Evolutionary conservation across 2,888 invertebrate species (phyloP), one percentile per base, ranked within the genome.

Genomic region (Folsomia candida): DNA sequence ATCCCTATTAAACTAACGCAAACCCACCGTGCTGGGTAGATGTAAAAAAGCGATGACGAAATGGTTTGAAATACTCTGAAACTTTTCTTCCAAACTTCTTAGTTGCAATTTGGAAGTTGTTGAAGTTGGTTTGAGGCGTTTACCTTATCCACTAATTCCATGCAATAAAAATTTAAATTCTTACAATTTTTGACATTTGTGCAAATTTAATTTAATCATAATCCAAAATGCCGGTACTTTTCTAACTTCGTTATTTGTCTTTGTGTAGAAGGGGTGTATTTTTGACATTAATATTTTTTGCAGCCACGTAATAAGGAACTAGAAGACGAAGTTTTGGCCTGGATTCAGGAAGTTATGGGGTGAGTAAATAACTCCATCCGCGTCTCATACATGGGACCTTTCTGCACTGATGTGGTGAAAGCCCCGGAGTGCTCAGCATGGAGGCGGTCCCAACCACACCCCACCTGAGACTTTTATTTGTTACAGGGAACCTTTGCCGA

Each of bases 281-380:
- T 24, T 25, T 24, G 9, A 24, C 6, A n/a, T 59, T 20, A n/a
- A 27, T 28, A 27, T 28, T 64, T 60, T 63, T 78, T 74, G 28
- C 82, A 91, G 91, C 86, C 89, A 80, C 90, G 93, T 80, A 92
- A 92, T 85, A 93, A 93, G 89, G 93, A 93, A 85, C 90, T 93
- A 82, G 94, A 94, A 85, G 86, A 87, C 65, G 96, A 97, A 85
- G 91, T 97, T 67, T 86, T 97, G 76, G 89, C 88, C 81, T 98
- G 97, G 97, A 92, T 97, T 81, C 88, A 88, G 81, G 88, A 85
- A 1, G 93, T 95, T n/a, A 20, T n/a, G n/a, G n/a, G n/a, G n/a
- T n/a, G n/a, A n/a, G n/a, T n/a, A n/a, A n/a, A n/a, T n/a, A n/a
- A n/a, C n/a, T n/a, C n/a, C n/a, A n/a, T n/a, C n/a, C n/a, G n/a